Evolutionary conservation across 2,888 invertebrate species (phyloP).

Genomic region (Tetrapedia diversipes): DNA sequence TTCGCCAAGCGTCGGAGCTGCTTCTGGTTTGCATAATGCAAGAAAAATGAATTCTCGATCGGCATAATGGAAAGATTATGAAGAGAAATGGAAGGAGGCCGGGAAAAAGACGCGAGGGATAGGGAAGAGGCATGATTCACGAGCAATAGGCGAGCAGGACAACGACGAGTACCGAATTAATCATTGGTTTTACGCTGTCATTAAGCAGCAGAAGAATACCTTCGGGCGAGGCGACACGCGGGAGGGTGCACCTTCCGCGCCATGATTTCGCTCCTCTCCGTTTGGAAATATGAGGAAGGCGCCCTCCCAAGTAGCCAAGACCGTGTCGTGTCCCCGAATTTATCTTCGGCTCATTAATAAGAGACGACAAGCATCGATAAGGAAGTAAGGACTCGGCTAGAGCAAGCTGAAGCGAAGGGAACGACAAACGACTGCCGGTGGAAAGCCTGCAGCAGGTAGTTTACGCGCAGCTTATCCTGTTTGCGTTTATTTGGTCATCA

Average conservation of each 20-base stretch:
- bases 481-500: constrained; percentile 67
- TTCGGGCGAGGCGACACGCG: too few relatives aligned
- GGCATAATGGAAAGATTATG: constrained; percentile 27
- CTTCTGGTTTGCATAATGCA: constrained; percentile 19
- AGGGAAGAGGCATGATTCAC: constrained; percentile 5
- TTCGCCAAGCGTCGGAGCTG: constrained; percentile 3
- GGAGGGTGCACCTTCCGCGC: constrained; percentile 48
- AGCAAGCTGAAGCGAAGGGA: constrained; percentile 47
- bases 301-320: constrained; percentile 66
- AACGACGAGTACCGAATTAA: constrained; percentile 48
- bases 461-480: constrained; percentile 44
- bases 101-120: too few relatives aligned
- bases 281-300: constrained; percentile 63
- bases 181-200: constrained; percentile 60
- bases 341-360: constrained; percentile 75
- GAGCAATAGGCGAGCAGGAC: constrained; percentile 19
- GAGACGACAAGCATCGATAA: constrained; percentile 74
- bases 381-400: constrained; percentile 59
- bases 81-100: constrained; percentile 3
- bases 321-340: constrained; percentile 72
- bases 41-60: constrained; percentile 35
- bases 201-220: constrained; percentile 62
- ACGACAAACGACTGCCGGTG: constrained; percentile 55
- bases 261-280: constrained; percentile 47
- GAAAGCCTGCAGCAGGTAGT: constrained; percentile 66